Percentiles rank a stretch among this genome's conserved stretches.
Conservation (phyloP, 2,797 vertebrate genomes). For the Crossoptilon crossoptilon region DNA sequence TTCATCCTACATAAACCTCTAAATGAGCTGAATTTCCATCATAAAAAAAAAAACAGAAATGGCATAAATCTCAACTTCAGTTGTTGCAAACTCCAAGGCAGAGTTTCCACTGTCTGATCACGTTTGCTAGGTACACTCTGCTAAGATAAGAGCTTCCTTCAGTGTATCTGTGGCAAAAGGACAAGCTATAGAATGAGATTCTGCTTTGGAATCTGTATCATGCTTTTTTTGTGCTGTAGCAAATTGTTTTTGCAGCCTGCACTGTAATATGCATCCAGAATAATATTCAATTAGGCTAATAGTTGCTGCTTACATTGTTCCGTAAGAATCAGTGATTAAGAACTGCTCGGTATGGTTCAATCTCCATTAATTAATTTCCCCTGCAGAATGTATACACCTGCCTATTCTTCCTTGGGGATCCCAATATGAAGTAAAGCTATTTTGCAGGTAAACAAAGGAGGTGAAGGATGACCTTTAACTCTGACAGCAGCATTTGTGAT, state of each 20-base stretch:
- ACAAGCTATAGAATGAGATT: not conserved
- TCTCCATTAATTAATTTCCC: not conserved
- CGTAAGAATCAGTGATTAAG: not conserved
- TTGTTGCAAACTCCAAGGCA: not conserved
- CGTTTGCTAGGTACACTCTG: not conserved
- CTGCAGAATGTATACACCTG: not conserved
- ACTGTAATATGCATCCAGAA: not conserved
- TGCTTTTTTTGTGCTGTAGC: not conserved
- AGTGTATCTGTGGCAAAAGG: not conserved
- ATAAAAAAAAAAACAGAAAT: not conserved
- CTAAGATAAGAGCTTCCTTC: not conserved
- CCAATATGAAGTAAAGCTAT: not conserved
- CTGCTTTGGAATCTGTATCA: not conserved
- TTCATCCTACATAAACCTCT: slow-evolving; percentile 44
- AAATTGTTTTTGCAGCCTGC: not conserved
- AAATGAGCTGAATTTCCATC: slow-evolving; percentile 27
- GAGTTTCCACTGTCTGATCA: not conserved
- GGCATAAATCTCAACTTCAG: slow-evolving; percentile 34
- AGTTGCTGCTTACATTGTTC: not conserved
- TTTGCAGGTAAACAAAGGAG: not conserved
- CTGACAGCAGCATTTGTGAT: not conserved
- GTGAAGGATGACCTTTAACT: slow-evolving; percentile 31
- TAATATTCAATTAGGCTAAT: slow-evolving; percentile 38
- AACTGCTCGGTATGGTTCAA: not conserved
- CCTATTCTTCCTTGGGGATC: not conserved